Percentiles rank a stretch among this genome's conserved stretches.
Conservation (phyloP, 2,113 vertebrate genomes). For the Jacana jacana region DNA sequence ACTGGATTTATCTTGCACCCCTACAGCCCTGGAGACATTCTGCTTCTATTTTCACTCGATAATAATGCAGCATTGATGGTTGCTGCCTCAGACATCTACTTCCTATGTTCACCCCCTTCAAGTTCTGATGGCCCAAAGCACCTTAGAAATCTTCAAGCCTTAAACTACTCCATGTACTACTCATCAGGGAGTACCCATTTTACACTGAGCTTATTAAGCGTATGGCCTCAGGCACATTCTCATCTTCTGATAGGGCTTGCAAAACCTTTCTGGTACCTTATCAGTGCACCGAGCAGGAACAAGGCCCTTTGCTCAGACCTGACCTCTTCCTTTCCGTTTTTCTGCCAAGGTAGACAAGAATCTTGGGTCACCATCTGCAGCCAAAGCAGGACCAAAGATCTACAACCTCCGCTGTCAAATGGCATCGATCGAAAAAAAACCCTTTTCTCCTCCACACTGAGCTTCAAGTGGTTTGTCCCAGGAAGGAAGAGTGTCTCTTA, state of each 20-base stretch:
- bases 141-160: background rate
- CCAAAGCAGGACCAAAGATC: background rate
- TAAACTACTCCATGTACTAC: background rate
- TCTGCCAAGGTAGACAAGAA: accelerated
- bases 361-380: background rate
- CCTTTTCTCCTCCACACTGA: background rate
- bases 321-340: background rate
- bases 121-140: background rate
- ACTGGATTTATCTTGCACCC: background rate
- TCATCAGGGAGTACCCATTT: background rate
- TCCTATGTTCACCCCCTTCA: background rate
- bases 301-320: conserved; percentile 20
- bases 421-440: background rate
- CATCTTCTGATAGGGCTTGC: conserved; percentile 30
- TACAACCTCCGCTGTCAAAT: background rate
- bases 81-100: background rate
- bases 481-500: background rate
- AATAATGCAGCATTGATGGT: background rate
- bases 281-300: background rate
- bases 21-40: background rate
- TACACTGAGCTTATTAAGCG: background rate
- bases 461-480: background rate
- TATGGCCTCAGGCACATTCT: background rate
- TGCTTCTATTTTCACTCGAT: background rate
- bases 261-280: conserved; percentile 11